These are phyloP conservation scores for Salarias fasciatus DNA, from an alignment of 2,797 vertebrate species.

Conservation along the genomic window DNA sequence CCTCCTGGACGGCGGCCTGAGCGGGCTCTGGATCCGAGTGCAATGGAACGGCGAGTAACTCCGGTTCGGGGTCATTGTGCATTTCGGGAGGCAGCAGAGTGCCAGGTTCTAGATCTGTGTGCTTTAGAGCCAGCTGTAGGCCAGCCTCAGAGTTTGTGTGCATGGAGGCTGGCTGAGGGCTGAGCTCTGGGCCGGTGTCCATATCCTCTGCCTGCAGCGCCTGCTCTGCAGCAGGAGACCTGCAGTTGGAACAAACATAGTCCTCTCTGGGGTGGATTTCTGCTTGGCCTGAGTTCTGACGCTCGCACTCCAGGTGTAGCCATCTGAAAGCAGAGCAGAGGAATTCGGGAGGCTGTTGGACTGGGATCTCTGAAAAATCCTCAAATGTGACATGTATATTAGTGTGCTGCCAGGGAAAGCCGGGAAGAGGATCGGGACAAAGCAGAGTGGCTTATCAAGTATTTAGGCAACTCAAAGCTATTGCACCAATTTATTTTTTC, in stretches of 20 bases:
- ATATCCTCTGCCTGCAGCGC: conserved; percentile 72
- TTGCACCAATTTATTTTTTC: too few relatives aligned
- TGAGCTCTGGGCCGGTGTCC: conserved; percentile 79
- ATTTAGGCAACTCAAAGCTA: too few relatives aligned
- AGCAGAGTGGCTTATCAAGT: too few relatives aligned
- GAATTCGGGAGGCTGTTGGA: conserved; percentile 32
- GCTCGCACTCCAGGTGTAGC: conserved; percentile 96
- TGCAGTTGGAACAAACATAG: conserved; percentile 92
- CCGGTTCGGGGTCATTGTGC: conserved; percentile 79
- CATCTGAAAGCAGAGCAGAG: conserved; percentile 82
- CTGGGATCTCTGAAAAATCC: conserved; percentile 8
- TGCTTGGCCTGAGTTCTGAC: conserved; percentile 87
- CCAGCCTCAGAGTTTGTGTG: conserved; percentile 79
- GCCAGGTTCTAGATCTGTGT: conserved; percentile 78
- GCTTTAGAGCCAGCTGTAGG: conserved; percentile 74
- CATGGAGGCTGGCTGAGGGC: conserved; percentile 72
- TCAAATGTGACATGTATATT: conserved; percentile 22
- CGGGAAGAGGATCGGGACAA: too few relatives aligned
- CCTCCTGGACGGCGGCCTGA: conserved; percentile 71
- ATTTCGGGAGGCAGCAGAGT: conserved; percentile 71
- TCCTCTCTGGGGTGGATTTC: conserved; percentile 89
- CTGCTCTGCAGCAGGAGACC: conserved; percentile 81
- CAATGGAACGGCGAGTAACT: conserved; percentile 75
- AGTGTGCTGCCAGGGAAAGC: background rate
- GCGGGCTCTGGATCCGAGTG: conserved; percentile 72